Conservation (phyloP, 2,888 invertebrate genomes). For the Dasypolia templi region DNA sequence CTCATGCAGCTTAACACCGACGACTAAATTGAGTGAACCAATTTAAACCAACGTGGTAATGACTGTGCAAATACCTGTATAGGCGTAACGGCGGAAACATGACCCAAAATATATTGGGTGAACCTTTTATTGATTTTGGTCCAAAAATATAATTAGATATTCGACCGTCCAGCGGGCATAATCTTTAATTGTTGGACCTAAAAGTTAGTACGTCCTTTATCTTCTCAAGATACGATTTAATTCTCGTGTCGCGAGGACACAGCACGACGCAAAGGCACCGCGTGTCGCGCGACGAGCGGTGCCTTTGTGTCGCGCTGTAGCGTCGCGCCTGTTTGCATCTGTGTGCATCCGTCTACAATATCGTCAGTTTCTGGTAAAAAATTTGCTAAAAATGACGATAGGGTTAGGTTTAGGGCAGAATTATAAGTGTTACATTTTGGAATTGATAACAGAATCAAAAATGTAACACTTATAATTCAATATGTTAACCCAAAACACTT, state of each 20-base stretch:
- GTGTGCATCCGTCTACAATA: too few species aligned
- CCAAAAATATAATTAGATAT: neutral
- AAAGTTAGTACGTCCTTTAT: neutral
- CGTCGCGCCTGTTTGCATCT: too few species aligned
- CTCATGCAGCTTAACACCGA: slow-evolving; percentile 26
- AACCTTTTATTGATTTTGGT: slow-evolving; percentile 17
- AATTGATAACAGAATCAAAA: too few species aligned
- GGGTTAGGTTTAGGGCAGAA: too few species aligned
- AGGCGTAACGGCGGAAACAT: neutral
- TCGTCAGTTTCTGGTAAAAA: neutral
- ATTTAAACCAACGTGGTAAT: slow-evolving; percentile 25
- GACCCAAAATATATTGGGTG: slow-evolving; percentile 19
- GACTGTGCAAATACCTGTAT: slow-evolving; percentile 4
- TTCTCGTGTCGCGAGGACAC: too few species aligned
- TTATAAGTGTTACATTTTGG: too few species aligned
- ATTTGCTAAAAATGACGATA: too few species aligned
- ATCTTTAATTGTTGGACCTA: neutral
- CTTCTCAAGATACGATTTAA: neutral
- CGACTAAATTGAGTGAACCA: slow-evolving; percentile 23
- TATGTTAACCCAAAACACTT: too few species aligned
- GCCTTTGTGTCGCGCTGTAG: too few species aligned
- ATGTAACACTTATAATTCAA: too few species aligned
- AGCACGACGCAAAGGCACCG: too few species aligned
- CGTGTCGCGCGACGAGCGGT: too few species aligned
- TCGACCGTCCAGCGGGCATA: neutral